Evolutionary conservation across 1,140 invertebrate species (phyloP), one percentile per base, ranked within the genome.

Genomic region (Caenorhabditis briggsae): DNA sequence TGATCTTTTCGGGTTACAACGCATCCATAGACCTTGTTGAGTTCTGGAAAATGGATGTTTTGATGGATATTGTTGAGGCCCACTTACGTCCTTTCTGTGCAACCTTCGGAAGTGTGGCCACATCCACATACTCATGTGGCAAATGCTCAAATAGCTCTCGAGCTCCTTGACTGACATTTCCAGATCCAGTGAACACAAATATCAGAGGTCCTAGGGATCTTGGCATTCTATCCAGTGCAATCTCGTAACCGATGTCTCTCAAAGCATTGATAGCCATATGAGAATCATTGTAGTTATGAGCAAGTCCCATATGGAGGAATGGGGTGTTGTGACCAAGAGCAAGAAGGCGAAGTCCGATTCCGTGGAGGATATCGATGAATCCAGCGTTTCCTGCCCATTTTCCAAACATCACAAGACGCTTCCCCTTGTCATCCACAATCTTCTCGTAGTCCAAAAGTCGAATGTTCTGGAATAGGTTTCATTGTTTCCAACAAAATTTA

Each of bases 311-410:
- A 91, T 99, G 97, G 95, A 99, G 98, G 91, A 99, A 99, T 0
- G 98, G 98, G 0, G 98, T 99, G 91, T 99, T 97, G 93, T 99
- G 97, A 2, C 98, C 98, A 5, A 99, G 92, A 0, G 98, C 98
- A 50, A 99, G 92, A 0, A 86, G 78, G 0, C 85, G 93, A 1
- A 99, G 93, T 5, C 98, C 98, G 14, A 99, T 93, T 5, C 98
- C 98, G 91, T 99, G 97, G 2, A 99, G 93, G 89, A 99, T 99
- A 92, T 99, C 98, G 43, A 99, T 96, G 95, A 98, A 99, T 2
- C 98, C 98, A 23, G 97, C 97, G 3, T 99, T 96, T 3, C 98
- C 97, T 0, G 98, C 98, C 93, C 98, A 99, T 93, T 98, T 98
- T 0, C 98, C 98, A 94, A 99, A 99, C 5, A 98, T 98, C 8